Conservation (phyloP, 2,113 vertebrate genomes). For the Paramormyrops kingsleyae region DNA sequence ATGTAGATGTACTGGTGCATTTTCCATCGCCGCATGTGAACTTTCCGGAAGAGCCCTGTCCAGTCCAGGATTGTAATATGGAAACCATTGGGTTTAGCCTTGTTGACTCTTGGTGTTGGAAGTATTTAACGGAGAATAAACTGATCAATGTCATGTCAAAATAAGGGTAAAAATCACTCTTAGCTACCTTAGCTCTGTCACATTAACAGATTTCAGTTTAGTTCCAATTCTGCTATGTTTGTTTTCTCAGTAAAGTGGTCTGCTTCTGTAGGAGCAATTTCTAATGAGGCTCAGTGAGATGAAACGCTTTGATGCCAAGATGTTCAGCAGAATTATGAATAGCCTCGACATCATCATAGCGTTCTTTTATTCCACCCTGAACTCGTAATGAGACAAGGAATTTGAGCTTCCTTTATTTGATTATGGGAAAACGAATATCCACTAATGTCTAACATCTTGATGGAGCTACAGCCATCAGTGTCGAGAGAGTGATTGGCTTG, state of each 20-base stretch:
- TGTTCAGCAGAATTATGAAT: not conserved
- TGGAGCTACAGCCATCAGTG: not conserved
- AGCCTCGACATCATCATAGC: not conserved
- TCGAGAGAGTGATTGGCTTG: not conserved
- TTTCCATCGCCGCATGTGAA: not conserved
- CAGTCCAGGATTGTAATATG: not conserved
- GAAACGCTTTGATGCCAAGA: not conserved
- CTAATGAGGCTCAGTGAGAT: not conserved
- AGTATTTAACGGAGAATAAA: not conserved
- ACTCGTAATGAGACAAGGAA: not conserved
- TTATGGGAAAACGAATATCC: constrained; percentile 1
- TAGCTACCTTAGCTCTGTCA: not conserved
- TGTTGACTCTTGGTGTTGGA: not conserved
- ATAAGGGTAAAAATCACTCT: not conserved
- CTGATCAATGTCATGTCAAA: not conserved
- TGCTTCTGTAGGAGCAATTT: not conserved
- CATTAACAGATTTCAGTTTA: not conserved
- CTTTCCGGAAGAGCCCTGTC: not conserved
- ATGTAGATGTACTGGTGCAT: not conserved
- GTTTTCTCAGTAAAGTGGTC: not conserved
- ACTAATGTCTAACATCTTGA: not conserved
- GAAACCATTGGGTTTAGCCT: not conserved
- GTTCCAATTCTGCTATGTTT: not conserved
- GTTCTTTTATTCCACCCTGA: not conserved
- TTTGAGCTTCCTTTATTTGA: not conserved